Conservation (phyloP, 2,888 invertebrate genomes). For the Amblyteles armatorius region DNA sequence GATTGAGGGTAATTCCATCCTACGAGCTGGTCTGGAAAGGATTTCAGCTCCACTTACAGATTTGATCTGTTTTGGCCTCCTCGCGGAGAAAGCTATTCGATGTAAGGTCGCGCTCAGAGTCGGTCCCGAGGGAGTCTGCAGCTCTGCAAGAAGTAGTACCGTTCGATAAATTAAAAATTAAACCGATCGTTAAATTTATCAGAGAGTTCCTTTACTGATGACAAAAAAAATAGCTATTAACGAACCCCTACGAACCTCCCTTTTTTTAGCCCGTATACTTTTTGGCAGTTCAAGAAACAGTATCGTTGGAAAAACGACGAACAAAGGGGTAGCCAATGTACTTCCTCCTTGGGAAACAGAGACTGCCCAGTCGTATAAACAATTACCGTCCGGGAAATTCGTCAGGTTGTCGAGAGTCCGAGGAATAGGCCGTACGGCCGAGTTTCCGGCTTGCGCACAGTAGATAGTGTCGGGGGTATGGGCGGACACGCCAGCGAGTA, state of each 20-base stretch:
- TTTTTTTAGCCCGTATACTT: neutral
- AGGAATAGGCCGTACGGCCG: slow-evolving; percentile 34
- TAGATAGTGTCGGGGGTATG: slow-evolving; percentile 53
- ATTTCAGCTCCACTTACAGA: neutral
- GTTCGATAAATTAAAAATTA: neutral
- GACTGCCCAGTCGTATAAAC: slow-evolving; percentile 47
- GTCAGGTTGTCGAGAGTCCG: slow-evolving; percentile 51
- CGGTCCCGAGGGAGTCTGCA: neutral
- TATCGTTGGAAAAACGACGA: neutral
- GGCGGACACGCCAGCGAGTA: slow-evolving; percentile 47
- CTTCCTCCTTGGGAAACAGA: neutral
- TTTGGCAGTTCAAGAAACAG: neutral
- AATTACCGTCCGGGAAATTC: slow-evolving; percentile 53
- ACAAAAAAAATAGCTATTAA: neutral
- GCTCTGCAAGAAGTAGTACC: neutral
- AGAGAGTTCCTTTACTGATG: neutral
- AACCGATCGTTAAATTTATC: neutral
- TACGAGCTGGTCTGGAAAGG: neutral
- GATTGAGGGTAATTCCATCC: no score
- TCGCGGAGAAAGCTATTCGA: neutral
- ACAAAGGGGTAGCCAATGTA: neutral
- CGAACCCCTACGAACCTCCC: neutral
- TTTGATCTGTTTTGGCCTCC: neutral
- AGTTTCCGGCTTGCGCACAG: slow-evolving; percentile 43
- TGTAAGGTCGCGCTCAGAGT: neutral